Evolutionary conservation across 2,113 vertebrate genomes (phyloP).

Genomic region (Pterophyllum scalare): DNA sequence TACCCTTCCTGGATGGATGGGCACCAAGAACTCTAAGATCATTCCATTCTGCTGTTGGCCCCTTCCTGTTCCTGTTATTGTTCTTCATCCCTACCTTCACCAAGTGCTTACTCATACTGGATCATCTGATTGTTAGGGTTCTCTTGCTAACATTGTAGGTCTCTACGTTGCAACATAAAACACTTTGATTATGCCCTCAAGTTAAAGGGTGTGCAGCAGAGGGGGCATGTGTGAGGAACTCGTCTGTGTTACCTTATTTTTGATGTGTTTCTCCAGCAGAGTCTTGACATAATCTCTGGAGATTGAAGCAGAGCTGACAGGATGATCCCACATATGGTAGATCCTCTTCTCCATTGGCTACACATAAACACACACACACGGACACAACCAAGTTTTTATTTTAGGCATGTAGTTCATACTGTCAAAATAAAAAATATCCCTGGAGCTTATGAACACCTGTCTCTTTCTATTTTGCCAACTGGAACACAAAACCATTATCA

Average conservation of each 20-base stretch:
- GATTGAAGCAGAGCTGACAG: slow-evolving; percentile 86
- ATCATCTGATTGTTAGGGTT: too few relatives aligned
- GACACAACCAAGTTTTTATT: slow-evolving; percentile 42
- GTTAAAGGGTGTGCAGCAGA: background rate
- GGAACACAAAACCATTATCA: slow-evolving; percentile 2
- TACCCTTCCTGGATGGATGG: too few relatives aligned
- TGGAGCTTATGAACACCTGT: slow-evolving; percentile 53
- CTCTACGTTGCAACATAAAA: too few relatives aligned
- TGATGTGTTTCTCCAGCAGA: slow-evolving; percentile 82
- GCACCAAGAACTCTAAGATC: too few relatives aligned
- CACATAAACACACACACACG: slow-evolving; percentile 44
- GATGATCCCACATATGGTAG: slow-evolving; percentile 89
- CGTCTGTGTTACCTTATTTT: slow-evolving; percentile 78
- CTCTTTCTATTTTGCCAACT: slow-evolving; percentile 35
- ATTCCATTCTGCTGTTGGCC: too few relatives aligned
- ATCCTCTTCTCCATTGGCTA: slow-evolving; percentile 86
- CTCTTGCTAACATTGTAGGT: too few relatives aligned
- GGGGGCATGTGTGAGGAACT: background rate
- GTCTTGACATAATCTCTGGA: slow-evolving; percentile 86
- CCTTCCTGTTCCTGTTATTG: too few relatives aligned
- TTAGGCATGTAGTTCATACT: slow-evolving; percentile 34
- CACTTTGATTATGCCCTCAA: background rate
- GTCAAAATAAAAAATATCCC: slow-evolving; percentile 21
- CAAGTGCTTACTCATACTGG: too few relatives aligned
- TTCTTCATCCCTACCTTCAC: too few relatives aligned